Base-by-base conservation (phyloP, 2,888 invertebrate genomes). In the Cetonia aurata region DNA sequence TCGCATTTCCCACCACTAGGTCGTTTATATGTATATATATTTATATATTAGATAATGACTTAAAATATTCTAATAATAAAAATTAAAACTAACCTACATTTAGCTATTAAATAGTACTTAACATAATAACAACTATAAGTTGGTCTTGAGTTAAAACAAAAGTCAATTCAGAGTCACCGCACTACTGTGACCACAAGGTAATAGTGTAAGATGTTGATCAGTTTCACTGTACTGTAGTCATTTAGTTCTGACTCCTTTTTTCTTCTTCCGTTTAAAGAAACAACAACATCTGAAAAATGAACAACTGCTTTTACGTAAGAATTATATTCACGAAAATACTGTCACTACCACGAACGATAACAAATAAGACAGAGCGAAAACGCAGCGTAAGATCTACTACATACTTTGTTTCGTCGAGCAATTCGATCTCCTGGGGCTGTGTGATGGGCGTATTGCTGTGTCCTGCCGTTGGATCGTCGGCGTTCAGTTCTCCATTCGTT, bases 211-310 rank as follows among this genome's bases (percentile, higher is more conserved):
- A 76, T 84, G 84, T 81, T 84, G 85, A 81, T 85, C 85, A 71
- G 84, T 84, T 79, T 85, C 84, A 79, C 84, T 84, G 78, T 83
- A 84, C 80, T 84, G 85, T 83, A 85, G 84, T 85, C 85, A 85
- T 84, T 85, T 85, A 74, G 83, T 82, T 75, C 84, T 81, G 72
- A 82, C 81, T 69, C 82, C 83, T 92, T 97, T 96, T 93, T 98
- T 98, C 95, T 97, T 97, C 94, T 96, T 97, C 86, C 96, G 93
- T 88, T 96, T 96, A 91, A 96, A 96, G 92, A 98, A 98, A 88
- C 97, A 98, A 88, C 98, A 98, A 90, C 98, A 98, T 89, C 97
- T 97, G 88, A 84, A 90, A 89, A 87, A 81, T 82, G 86, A 85
- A 57, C 74, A 74, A 72, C 74, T 37, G 62, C 33, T 37, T 62